These are phyloP conservation scores for Catharus ustulatus DNA, from an alignment of 2,797 vertebrate species.

Conservation along the genomic window DNA sequence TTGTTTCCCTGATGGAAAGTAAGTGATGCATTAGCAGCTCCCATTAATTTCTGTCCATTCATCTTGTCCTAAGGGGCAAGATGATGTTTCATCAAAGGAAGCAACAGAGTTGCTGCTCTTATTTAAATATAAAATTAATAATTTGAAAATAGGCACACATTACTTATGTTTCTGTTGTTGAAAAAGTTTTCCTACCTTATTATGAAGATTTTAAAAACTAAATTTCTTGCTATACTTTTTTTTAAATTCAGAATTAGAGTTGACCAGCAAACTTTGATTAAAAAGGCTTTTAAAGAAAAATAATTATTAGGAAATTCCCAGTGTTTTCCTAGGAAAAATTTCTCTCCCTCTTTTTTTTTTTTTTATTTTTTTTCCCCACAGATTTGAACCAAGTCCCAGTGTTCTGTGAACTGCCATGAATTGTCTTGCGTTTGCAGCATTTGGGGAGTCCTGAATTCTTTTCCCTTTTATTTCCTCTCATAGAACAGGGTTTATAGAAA, in stretches of 20 bases:
- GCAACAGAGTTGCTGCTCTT: neutral
- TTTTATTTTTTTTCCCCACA: too few relatives aligned
- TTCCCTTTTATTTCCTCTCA: neutral
- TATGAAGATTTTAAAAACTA: neutral
- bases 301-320: neutral
- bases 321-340: neutral
- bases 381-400: neutral
- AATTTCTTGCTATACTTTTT: neutral
- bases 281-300: neutral
- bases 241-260: neutral
- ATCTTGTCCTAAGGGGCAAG: neutral
- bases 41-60: neutral
- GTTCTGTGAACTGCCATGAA: neutral
- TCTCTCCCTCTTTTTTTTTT: too few relatives aligned
- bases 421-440: neutral
- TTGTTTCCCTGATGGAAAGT: neutral
- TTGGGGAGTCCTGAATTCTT: neutral
- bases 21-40: neutral
- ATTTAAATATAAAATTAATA: neutral
- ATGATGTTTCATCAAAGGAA: neutral
- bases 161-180: neutral
- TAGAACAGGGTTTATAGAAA: neutral
- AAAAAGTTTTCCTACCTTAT: neutral
- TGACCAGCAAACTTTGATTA: neutral
- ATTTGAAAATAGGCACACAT: neutral